Evolutionary conservation across 1,140 invertebrate species (phyloP).

Genomic region (Formica selysi): DNA sequence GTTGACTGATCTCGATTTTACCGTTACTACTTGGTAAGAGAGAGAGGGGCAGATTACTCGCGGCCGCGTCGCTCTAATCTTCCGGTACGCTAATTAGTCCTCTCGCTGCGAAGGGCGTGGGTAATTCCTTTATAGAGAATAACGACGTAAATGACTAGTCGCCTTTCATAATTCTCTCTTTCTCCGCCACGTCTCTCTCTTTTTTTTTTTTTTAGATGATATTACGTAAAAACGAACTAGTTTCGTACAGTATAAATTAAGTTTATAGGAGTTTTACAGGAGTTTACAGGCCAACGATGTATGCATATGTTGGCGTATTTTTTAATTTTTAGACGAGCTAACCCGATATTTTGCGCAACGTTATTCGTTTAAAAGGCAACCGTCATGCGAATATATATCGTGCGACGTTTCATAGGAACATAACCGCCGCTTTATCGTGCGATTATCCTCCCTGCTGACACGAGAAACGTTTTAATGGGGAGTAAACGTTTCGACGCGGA

Average conservation of each 20-base stretch:
- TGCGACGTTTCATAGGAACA: slow-evolving; percentile 3
- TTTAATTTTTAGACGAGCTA: slow-evolving; percentile 1
- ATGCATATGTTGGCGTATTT: not conserved
- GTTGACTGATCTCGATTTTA: slow-evolving; percentile 66
- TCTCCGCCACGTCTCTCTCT: not conserved
- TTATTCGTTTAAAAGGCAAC: slow-evolving; percentile 2
- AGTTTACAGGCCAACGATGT: not conserved
- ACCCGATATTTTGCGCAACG: not conserved
- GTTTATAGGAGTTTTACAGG: slow-evolving; percentile 13
- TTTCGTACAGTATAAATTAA: slow-evolving; percentile 37
- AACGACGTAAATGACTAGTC: slow-evolving; percentile 36
- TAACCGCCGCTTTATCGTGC: slow-evolving; percentile 27
- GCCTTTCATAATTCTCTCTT: slow-evolving; percentile 16
- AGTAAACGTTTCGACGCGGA: slow-evolving; percentile 36
- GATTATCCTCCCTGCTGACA: slow-evolving; percentile 40
- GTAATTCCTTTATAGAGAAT: slow-evolving; percentile 46
- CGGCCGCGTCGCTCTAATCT: slow-evolving; percentile 63
- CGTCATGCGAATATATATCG: not conserved
- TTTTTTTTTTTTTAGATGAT: slow-evolving; percentile 4
- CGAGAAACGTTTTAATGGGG: slow-evolving; percentile 40
- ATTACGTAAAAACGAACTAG: slow-evolving; percentile 30
- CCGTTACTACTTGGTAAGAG: slow-evolving; percentile 63
- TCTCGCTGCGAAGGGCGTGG: slow-evolving; percentile 37
- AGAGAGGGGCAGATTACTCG: slow-evolving; percentile 16
- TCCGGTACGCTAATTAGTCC: slow-evolving; percentile 67